Evolutionary conservation across 1,140 invertebrate species (phyloP), one percentile per base, ranked within the genome.

Genomic region (Musca vetustissima): DNA sequence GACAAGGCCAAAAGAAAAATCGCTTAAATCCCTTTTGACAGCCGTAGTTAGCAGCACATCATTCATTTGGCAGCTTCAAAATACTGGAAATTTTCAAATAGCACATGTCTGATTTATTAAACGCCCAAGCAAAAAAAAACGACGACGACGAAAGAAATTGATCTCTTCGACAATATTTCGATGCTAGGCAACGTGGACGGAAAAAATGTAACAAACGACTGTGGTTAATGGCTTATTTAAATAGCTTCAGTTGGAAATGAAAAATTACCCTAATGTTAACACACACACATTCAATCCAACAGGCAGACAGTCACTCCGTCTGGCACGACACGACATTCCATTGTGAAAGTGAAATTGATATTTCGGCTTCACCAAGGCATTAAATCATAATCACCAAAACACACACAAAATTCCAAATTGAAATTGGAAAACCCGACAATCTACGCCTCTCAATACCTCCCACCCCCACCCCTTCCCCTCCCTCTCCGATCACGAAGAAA

Each of bases 221-320:
- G 57, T 21, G 57, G 57, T 61, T 61, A 61, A 61, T 61, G 57
- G 57, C 57, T 61, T 61, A 61, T 61, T 61, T 61, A 61, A 61
- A 61, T 61, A 19, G 57, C 57, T 61, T 43, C 55, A 28, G 55
- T 59, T 59, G 14, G n/a, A 61, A 61, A 61, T 61, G 57, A 61
- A 61, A 61, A 61, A 61, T 61, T 61, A 32, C 57, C 32, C 32
- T 36, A 61, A 19, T 61, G 57, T 61, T 61, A 61, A 61, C 57
- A 61, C 57, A 36, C 57, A n/a, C n/a, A n/a, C n/a, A n/a, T n/a
- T n/a, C n/a, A n/a, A n/a, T n/a, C n/a, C n/a, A n/a, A n/a, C n/a
- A 17, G 28, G n/a, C 22, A 43, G 36, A 1, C 36, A 6, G 36
- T 11, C 36, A 13, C 7, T 4, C 14, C 24, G 21, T n/a, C n/a